Conservation (phyloP, 37 sponge, comb jelly and placozoan species). For the Tethya wilhelma region DNA sequence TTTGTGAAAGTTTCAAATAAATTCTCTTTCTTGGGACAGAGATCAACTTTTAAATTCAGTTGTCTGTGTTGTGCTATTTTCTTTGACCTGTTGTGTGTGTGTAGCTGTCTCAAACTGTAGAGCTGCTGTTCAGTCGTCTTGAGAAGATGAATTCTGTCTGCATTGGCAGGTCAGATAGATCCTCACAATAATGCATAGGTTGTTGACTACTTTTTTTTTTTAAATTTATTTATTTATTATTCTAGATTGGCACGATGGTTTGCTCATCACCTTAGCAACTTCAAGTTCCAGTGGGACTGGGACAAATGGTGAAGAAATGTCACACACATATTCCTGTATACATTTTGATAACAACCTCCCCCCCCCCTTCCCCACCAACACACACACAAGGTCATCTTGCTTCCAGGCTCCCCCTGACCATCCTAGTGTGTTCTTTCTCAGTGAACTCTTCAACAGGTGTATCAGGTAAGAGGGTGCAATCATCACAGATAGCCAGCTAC, state of each 20-base stretch:
- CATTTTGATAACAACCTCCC: not conserved
- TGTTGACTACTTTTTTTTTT: not conserved
- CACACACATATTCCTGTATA: not conserved
- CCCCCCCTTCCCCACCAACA: not conserved
- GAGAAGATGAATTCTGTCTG: conserved; percentile 88
- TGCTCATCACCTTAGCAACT: conserved; percentile 91
- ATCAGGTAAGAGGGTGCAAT: conserved; percentile 40
- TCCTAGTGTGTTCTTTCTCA: conserved; percentile 51
- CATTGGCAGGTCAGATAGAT: conserved; percentile 58
- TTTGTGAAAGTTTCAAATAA: not conserved
- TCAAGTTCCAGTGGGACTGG: conserved; percentile 92
- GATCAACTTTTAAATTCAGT: too few species aligned
- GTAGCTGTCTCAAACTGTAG: conserved; percentile 79
- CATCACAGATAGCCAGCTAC: not conserved
- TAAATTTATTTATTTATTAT: not conserved
- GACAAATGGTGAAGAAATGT: conserved; percentile 67
- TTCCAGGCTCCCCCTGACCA: conserved; percentile 55
- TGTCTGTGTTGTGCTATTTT: not conserved
- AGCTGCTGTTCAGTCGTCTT: conserved; percentile 69
- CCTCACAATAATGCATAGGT: not conserved
- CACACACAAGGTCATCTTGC: conserved; percentile 33
- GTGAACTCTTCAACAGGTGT: conserved; percentile 68
- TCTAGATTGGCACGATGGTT: conserved; percentile 91
- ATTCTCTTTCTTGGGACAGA: too few species aligned
- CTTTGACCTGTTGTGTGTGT: conserved; percentile 1